Base-by-base conservation (phyloP, 2,113 vertebrate species). In the Toxotes jaculatrix region DNA sequence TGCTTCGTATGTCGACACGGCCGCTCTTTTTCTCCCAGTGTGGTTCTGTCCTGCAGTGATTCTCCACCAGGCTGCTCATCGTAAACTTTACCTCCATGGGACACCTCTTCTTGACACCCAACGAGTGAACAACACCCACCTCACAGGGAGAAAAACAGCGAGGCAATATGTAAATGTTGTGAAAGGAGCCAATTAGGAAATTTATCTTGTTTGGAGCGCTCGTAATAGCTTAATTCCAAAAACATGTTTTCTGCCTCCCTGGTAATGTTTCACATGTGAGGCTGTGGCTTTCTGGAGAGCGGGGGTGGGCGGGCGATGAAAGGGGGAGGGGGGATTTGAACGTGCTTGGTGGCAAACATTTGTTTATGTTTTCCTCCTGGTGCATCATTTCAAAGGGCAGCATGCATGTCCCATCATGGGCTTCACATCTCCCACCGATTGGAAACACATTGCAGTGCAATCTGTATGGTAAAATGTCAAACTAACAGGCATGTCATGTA, bases 281-380 rank as follows among this genome's bases (percentile, higher is more conserved):
- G 74, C 81, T 91, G 89, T 67, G 93, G 91, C 85, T 93, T 91
- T 88, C 81, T 88, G 45, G 8, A 79, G 81, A 79, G 83, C 7
- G 53, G 83, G 66, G 80, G 76, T 49, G 83, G 81, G 69, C 1
- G 19, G 65, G 83, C 14, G 65, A 0, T 43, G 68, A 60, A 21
- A 4, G 36, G 11, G 49, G 68, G 86, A 63, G 75, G 84, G 68
- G 77, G 73, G 74, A 68, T 75, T 82, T 83, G 87, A 95, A 93
- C 93, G 91, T 92, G 93, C 94, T 94, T 93, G 93, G 94, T 95
- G 95, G 93, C 91, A 88, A 93, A 94, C 93, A 93, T 94, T 95
- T 95, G 92, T 94, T 93, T 93, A 86, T 92, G 91, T 94, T 94
- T 94, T 94, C 83, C 85, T 76, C 79, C 88, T 88, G 82, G 92